Conservation (phyloP, 2,888 invertebrate species). For the Cancer borealis region DNA sequence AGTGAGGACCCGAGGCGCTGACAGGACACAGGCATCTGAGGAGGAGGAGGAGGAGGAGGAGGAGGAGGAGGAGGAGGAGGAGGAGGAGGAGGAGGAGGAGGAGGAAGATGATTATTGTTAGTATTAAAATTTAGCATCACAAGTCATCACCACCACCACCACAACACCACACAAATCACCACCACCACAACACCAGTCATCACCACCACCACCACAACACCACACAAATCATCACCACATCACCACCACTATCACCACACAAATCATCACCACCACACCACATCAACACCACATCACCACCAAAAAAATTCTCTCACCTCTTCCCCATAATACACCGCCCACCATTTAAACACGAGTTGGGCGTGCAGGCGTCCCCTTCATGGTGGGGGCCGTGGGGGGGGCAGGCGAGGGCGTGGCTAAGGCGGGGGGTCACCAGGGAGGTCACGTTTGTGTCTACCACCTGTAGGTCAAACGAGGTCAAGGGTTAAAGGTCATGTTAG, state of each 20-base stretch:
- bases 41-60: not conserved
- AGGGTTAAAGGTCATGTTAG: not conserved
- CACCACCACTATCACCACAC: no score
- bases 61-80: not conserved
- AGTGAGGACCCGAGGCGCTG: constrained; percentile 54
- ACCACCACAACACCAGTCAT: no score
- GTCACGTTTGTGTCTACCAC: constrained; percentile 43
- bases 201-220: no score
- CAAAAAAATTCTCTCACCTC: not conserved
- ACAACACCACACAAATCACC: no score
- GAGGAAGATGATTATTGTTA: not conserved
- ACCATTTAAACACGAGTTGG: constrained; percentile 5
- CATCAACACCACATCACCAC: no score
- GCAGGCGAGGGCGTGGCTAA: not conserved
- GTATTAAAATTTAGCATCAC: no score
- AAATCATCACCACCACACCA: no score
- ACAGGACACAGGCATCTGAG: constrained; percentile 68
- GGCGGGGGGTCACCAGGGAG: not conserved
- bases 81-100: not conserved
- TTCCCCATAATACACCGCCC: not conserved
- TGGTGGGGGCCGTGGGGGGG: not conserved
- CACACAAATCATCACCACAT: no score
- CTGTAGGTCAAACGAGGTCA: not conserved
- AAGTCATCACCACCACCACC: no score
- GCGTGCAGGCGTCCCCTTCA: not conserved